phyloP scores from a whole-genome alignment of 1,140 invertebrate species.

The Drosophila sp. region DNA sequence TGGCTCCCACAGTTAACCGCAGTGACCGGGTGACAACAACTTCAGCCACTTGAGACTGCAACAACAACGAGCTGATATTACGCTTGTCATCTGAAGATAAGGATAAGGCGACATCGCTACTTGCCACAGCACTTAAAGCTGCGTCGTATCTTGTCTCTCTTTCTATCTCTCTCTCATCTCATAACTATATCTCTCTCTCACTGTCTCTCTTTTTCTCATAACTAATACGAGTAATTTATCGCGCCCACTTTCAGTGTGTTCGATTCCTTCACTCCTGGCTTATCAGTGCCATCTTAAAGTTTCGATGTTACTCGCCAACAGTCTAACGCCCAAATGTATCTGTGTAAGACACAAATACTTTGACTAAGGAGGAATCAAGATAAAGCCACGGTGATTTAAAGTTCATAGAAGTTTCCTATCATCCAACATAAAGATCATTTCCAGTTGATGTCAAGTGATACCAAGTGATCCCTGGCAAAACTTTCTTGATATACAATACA shows the following conservation, averaged over 20 bases:
- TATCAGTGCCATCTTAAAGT: slow-evolving; percentile 58
- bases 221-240: slow-evolving; percentile 64
- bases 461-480: too few relatives aligned
- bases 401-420: too few relatives aligned
- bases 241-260: slow-evolving; percentile 49
- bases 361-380: slow-evolving; percentile 4
- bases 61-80: slow-evolving; percentile 34
- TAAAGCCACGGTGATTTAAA: background rate
- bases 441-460: too few relatives aligned
- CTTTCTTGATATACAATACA: too few relatives aligned
- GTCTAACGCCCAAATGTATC: slow-evolving; percentile 57
- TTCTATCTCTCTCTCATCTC: too few relatives aligned
- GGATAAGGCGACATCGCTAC: slow-evolving; percentile 36
- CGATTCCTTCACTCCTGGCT: slow-evolving; percentile 6
- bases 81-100: slow-evolving; percentile 68
- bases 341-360: slow-evolving; percentile 22
- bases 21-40: slow-evolving; percentile 39
- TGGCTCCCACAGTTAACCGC: slow-evolving; percentile 76
- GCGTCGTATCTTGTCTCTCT: slow-evolving; percentile 30
- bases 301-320: slow-evolving; percentile 61
- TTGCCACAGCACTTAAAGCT: slow-evolving; percentile 4
- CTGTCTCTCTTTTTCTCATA: slow-evolving; percentile 56
- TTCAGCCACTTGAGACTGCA: slow-evolving; percentile 13
- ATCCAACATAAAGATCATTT: too few relatives aligned
- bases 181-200: too few relatives aligned